These are phyloP conservation scores for Ptychobarbus kaznakovi DNA, from an alignment of 2,797 vertebrate species.

Conservation along the genomic window DNA sequence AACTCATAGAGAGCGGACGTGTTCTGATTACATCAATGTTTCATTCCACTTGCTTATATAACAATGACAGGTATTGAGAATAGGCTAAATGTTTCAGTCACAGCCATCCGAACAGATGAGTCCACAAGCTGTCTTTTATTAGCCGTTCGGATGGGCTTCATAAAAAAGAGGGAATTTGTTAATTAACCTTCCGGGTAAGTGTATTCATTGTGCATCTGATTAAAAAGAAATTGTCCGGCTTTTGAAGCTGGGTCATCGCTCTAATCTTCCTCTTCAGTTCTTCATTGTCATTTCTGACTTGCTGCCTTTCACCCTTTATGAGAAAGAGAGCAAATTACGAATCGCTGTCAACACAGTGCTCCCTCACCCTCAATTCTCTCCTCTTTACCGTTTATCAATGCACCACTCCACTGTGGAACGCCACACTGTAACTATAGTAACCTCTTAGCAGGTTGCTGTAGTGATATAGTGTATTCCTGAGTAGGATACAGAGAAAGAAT, in stretches of 20 bases:
- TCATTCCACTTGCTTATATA: neutral
- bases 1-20: neutral
- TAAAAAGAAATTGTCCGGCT: conserved; percentile 6
- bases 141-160: neutral
- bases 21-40: conserved; percentile 19
- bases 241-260: conserved; percentile 39
- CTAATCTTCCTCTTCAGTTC: conserved; percentile 39
- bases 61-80: conserved; percentile 18
- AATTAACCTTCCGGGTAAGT: conserved; percentile 44
- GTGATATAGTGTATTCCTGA: conserved; percentile 45
- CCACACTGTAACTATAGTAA: conserved; percentile 56
- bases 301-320: conserved; percentile 31
- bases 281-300: conserved; percentile 37
- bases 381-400: conserved; percentile 46
- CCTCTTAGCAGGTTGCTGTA: conserved; percentile 57
- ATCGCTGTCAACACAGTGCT: conserved; percentile 27
- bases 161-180: conserved; percentile 35
- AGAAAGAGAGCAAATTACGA: conserved; percentile 14
- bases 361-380: conserved; percentile 20
- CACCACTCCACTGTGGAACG: conserved; percentile 41
- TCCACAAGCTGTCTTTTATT: conserved; percentile 31
- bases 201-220: conserved; percentile 48
- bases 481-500: conserved; percentile 23
- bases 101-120: neutral
- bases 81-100: conserved; percentile 33